Conservation (phyloP, 2,113 vertebrate genomes). For the Erythrolamprus reginae region DNA sequence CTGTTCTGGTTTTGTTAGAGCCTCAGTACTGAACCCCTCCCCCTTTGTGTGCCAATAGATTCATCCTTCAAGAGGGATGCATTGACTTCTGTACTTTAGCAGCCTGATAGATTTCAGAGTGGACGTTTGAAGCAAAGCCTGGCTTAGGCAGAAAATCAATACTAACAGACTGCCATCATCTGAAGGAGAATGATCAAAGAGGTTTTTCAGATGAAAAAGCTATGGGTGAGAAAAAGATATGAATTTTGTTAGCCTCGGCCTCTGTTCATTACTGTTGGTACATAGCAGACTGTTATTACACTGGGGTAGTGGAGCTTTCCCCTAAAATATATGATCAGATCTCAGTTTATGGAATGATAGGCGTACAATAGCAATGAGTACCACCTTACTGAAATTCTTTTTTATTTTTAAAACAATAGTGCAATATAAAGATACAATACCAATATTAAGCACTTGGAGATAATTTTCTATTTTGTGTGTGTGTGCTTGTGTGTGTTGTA, state of each 20-base stretch:
- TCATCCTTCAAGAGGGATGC: constrained; percentile 52
- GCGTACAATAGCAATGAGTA: not conserved
- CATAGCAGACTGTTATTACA: not conserved
- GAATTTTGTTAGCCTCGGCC: not conserved
- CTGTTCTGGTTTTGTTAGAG: constrained; percentile 60
- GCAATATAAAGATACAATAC: not conserved
- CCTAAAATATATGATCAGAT: not conserved
- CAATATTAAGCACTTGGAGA: not conserved
- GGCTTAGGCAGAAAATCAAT: constrained; percentile 37
- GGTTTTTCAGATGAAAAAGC: constrained; percentile 2
- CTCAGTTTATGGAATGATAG: not conserved
- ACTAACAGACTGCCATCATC: constrained; percentile 18
- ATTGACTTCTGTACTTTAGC: constrained; percentile 60
- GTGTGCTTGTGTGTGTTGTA: too few relatives aligned
- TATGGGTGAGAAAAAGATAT: not conserved
- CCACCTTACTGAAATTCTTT: not conserved
- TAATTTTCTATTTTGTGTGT: too few relatives aligned
- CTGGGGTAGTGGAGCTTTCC: not conserved
- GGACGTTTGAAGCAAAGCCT: constrained; percentile 47
- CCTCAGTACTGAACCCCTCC: constrained; percentile 34
- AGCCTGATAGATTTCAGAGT: constrained; percentile 46
- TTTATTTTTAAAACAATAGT: not conserved
- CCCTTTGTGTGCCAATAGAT: constrained; percentile 58
- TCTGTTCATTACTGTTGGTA: not conserved
- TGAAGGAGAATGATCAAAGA: constrained; percentile 2